Evolutionary conservation across 92 coral and sea anemone species (phyloP).

Genomic region (Hydrozoanthus gracilis): DNA sequence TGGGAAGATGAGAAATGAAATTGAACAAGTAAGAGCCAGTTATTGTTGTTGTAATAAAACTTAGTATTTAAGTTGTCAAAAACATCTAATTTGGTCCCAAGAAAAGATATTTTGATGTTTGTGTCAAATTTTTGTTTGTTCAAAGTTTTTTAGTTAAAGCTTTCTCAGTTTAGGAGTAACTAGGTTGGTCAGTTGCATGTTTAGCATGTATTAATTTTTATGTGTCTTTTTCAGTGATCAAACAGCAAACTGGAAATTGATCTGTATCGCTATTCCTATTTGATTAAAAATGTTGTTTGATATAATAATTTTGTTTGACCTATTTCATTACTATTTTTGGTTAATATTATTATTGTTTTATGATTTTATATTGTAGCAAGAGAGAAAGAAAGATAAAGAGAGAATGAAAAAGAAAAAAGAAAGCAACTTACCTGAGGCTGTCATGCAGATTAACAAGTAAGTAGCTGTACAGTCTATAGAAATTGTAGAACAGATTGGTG

Average conservation of each 20-base stretch:
- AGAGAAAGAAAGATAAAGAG: conserved; percentile 93
- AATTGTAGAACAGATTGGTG: too few relatives aligned
- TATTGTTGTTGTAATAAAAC: not conserved
- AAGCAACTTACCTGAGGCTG: conserved; percentile 94
- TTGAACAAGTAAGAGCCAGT: conserved; percentile 71
- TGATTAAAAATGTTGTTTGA: too few relatives aligned
- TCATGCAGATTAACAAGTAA: conserved; percentile 98
- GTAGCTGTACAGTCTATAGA: not conserved
- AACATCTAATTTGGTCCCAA: not conserved
- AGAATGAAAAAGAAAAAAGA: conserved; percentile 95
- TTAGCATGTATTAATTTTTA: too few relatives aligned
- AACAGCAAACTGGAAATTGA: too few relatives aligned
- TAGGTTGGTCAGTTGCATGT: too few relatives aligned
- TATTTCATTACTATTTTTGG: not conserved
- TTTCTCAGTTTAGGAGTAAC: too few relatives aligned
- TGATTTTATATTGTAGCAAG: conserved; percentile 65
- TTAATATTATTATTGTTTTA: not conserved
- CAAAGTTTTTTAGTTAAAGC: too few relatives aligned
- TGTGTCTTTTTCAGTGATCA: too few relatives aligned
- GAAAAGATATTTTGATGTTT: too few relatives aligned
- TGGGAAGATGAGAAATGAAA: conserved; percentile 97
- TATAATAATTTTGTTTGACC: not conserved
- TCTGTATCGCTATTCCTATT: too few relatives aligned
- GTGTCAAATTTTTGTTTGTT: too few relatives aligned
- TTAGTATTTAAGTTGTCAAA: not conserved